Conservation (phyloP, 2,888 invertebrate species). For the Catotricha subobsoleta region DNA sequence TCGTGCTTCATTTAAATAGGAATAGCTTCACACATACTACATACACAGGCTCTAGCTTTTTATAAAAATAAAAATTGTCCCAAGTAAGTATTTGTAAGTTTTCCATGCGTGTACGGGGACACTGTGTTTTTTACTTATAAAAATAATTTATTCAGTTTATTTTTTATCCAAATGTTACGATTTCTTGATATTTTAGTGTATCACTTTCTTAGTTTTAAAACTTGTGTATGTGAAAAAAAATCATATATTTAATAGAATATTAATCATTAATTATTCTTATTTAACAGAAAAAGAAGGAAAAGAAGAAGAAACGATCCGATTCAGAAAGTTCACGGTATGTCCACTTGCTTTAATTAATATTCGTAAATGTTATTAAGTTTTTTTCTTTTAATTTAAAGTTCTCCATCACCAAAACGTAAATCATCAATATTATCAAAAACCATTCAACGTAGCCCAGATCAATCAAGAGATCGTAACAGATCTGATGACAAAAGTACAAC, state of each 20-base stretch:
- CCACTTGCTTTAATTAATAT: not conserved
- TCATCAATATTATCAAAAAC: constrained; percentile 19
- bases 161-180: no score
- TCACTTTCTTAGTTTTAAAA: no score
- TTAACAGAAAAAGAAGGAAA: constrained; percentile 38
- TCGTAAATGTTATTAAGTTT: not conserved
- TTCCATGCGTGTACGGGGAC: not conserved
- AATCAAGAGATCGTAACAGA: not conserved
- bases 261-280: no score
- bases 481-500: no score
- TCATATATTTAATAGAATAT: no score
- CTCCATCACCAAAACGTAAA: constrained; percentile 20
- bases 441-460: not conserved
- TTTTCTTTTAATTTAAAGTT: not conserved
- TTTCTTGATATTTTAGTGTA: no score
- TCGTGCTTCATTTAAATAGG: constrained; percentile 31
- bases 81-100: constrained; percentile 5
- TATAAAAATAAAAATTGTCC: no score
- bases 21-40: constrained; percentile 19
- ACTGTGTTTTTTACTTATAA: not conserved
- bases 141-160: not conserved
- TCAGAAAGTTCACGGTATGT: constrained; percentile 38
- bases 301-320: constrained; percentile 37
- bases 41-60: constrained; percentile 1
- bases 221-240: no score